Evolutionary conservation across 2,888 invertebrate species (phyloP).

Genomic region (Chrysomela aeneicollis): DNA sequence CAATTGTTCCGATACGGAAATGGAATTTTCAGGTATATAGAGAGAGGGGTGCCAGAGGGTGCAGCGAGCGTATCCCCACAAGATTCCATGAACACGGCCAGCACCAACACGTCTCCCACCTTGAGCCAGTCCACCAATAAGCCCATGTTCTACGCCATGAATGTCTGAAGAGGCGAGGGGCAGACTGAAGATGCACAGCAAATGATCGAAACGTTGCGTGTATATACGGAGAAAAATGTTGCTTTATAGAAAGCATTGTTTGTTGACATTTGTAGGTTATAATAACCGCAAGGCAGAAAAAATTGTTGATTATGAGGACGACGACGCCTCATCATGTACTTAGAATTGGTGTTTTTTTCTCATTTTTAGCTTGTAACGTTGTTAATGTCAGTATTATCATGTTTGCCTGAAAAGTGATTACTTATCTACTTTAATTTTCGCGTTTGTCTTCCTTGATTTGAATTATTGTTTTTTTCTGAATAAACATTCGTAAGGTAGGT

Average conservation of each 20-base stretch:
- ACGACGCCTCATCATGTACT: not conserved
- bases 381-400: conserved; percentile 32
- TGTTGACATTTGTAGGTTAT: conserved; percentile 55
- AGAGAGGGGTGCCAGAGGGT: conserved; percentile 78
- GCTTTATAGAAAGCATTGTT: conserved; percentile 45
- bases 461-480: not conserved
- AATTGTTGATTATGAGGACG: conserved; percentile 22
- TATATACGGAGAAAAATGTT: conserved; percentile 31
- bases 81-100: conserved; percentile 58
- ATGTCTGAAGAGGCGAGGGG: conserved; percentile 69
- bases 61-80: conserved; percentile 76
- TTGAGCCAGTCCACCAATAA: conserved; percentile 63
- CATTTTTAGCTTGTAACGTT: conserved; percentile 28
- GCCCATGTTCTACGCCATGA: conserved; percentile 85
- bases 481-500: no score
- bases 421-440: conserved; percentile 29
- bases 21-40: conserved; percentile 51
- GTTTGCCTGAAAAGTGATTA: conserved; percentile 20
- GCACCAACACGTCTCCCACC: conserved; percentile 58
- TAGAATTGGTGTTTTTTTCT: conserved; percentile 17
- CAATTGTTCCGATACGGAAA: no score
- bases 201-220: conserved; percentile 12
- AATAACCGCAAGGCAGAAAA: conserved; percentile 59
- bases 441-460: not conserved
- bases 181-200: conserved; percentile 1